Conservation (phyloP, 2,113 vertebrate species). For the Pandion haliaetus region DNA sequence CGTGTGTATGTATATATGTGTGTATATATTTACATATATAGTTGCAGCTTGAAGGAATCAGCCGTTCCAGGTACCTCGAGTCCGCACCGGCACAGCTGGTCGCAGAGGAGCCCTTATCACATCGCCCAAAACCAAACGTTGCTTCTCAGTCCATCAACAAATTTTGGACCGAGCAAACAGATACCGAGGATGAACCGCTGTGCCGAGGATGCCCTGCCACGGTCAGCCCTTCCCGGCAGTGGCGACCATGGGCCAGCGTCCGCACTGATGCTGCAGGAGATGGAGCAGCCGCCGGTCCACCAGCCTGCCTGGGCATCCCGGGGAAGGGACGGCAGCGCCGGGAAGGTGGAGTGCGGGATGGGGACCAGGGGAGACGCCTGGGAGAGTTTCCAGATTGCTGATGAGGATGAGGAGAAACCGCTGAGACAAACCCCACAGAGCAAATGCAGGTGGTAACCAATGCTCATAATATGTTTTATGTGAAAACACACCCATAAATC, state of each 20-base stretch:
- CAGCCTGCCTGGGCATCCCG: not conserved
- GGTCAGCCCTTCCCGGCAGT: not conserved
- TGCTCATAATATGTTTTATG: fast-evolving
- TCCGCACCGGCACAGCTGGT: not conserved
- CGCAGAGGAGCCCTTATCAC: not conserved
- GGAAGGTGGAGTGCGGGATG: fast-evolving
- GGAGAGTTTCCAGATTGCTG: not conserved
- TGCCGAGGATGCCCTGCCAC: not conserved
- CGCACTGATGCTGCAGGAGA: not conserved
- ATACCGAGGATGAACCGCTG: not conserved
- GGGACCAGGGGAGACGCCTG: not conserved
- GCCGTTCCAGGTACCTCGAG: not conserved
- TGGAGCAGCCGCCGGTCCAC: fast-evolving
- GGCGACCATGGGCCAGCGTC: not conserved
- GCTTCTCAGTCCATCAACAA: not conserved
- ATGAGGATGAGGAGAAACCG: not conserved
- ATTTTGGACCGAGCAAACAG: not conserved
- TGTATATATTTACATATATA: no score
- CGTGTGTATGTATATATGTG: fast-evolving
- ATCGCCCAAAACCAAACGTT: not conserved
- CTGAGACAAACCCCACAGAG: not conserved
- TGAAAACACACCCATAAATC: not conserved
- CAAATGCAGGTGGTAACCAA: not conserved
- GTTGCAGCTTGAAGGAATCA: not conserved
- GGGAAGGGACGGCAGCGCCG: fast-evolving